phyloP scores from a whole-genome alignment of 2,888 invertebrate species.

The Plusia festucae region DNA sequence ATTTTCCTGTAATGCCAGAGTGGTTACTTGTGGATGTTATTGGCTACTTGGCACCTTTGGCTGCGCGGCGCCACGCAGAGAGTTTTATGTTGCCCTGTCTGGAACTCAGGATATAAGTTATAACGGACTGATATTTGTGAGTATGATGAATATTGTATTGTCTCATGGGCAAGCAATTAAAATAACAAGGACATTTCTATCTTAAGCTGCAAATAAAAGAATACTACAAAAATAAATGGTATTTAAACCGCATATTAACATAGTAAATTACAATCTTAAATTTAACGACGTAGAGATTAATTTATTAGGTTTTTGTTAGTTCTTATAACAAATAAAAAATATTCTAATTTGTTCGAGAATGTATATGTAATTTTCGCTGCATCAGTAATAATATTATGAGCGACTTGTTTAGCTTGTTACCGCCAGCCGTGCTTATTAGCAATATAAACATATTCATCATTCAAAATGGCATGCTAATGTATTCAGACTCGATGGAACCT shows the following conservation, averaged over 20 bases:
- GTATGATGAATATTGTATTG: background rate
- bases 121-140: background rate
- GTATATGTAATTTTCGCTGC: background rate
- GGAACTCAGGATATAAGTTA: background rate
- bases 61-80: background rate
- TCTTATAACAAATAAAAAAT: too few species aligned
- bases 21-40: background rate
- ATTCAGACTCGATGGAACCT: slow-evolving; percentile 45
- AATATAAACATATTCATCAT: slow-evolving; percentile 41
- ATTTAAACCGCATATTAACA: too few species aligned
- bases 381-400: background rate
- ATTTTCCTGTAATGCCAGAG: background rate
- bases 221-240: too few species aligned
- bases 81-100: background rate
- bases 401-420: slow-evolving; percentile 1
- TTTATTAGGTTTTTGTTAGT: too few species aligned
- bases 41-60: background rate
- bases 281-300: too few species aligned
- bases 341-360: background rate
- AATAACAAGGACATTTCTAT: too few species aligned
- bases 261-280: too few species aligned
- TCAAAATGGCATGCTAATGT: slow-evolving; percentile 55
- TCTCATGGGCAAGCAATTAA: background rate
- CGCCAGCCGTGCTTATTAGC: slow-evolving; percentile 20
- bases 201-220: too few species aligned